Conservation (phyloP, 2,888 invertebrate genomes). For the Phragmatobia fuliginosa region DNA sequence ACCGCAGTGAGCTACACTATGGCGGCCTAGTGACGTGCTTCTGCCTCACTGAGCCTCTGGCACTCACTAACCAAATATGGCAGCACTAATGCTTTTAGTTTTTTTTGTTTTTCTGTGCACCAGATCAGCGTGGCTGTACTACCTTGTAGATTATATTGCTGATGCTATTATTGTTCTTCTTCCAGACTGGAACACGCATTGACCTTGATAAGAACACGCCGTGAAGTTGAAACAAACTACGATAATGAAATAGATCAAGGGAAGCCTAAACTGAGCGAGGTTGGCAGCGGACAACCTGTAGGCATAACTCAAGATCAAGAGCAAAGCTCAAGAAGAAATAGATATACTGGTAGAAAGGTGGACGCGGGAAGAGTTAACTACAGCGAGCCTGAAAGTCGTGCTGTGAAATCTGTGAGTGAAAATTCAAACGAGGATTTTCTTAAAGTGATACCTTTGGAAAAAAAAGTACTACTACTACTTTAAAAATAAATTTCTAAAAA, state of each 20-base stretch:
- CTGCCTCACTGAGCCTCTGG: too few relatives aligned
- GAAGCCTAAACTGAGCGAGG: neutral
- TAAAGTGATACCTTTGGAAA: neutral
- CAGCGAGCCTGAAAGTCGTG: neutral
- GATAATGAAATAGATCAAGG: neutral
- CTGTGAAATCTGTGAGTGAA: neutral
- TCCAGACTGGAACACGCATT: neutral
- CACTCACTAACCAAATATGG: too few relatives aligned
- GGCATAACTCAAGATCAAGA: neutral
- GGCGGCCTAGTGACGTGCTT: too few relatives aligned
- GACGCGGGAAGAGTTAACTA: neutral
- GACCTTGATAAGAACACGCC: neutral
- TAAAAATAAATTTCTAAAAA: neutral
- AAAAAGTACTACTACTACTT: too few relatives aligned
- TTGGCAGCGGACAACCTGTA: too few relatives aligned
- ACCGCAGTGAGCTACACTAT: too few relatives aligned
- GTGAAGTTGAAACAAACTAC: neutral
- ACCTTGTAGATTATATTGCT: too few relatives aligned
- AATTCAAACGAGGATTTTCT: neutral
- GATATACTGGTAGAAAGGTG: neutral
- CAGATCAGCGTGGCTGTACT: too few relatives aligned
- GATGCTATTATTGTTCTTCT: neutral
- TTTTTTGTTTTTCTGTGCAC: too few relatives aligned
- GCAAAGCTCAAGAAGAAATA: too few relatives aligned
- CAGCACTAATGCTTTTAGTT: too few relatives aligned